Evolutionary conservation across 2,113 vertebrate species (phyloP).

Genomic region (Passer domesticus): DNA sequence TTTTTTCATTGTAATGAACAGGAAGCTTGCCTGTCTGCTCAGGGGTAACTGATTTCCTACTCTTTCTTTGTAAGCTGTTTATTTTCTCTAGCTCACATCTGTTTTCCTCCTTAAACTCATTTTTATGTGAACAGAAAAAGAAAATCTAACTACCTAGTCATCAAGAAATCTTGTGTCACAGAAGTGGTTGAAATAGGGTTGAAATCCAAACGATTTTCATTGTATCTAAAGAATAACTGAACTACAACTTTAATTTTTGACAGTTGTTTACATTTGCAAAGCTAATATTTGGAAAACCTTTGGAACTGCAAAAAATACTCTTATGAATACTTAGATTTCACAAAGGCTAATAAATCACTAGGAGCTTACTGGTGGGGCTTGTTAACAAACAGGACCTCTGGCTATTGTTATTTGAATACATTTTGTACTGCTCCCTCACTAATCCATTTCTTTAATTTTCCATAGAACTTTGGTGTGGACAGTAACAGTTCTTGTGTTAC

Average conservation of each 20-base stretch:
- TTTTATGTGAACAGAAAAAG: background rate
- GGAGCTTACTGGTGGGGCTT: background rate
- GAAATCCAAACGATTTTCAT: background rate
- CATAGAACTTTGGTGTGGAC: background rate
- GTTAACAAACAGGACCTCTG: background rate
- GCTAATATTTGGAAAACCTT: constrained; percentile 26
- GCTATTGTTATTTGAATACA: background rate
- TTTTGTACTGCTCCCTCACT: background rate
- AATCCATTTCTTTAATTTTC: background rate
- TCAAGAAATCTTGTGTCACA: background rate
- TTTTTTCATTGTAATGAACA: constrained; percentile 63
- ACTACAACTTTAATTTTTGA: background rate
- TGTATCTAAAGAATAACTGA: background rate
- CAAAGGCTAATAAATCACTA: background rate
- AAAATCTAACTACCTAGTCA: background rate
- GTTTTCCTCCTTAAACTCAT: background rate
- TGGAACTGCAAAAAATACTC: background rate
- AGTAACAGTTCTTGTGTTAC: background rate
- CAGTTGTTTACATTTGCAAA: constrained; percentile 14
- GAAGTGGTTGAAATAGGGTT: background rate
- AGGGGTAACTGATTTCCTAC: constrained; percentile 39
- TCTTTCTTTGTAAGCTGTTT: constrained; percentile 40
- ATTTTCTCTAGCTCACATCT: constrained; percentile 12
- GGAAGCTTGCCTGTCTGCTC: constrained; percentile 57
- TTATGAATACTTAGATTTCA: background rate